Conservation (phyloP, 2,888 invertebrate species). For the Apeira syringaria region DNA sequence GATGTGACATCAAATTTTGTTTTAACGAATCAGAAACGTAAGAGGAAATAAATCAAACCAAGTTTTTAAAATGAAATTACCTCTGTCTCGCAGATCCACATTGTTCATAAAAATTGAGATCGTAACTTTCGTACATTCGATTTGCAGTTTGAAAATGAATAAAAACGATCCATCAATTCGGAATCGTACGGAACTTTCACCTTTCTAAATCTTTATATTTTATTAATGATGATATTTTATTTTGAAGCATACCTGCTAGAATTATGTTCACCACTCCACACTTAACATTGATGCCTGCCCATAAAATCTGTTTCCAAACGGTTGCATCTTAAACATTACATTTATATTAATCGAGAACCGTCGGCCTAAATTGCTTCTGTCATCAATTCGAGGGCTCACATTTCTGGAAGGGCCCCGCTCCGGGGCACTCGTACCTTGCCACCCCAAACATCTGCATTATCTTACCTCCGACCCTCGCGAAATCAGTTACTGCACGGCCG, state of each 20-base stretch:
- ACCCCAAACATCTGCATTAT: constrained; percentile 75
- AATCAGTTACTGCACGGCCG: constrained; percentile 72
- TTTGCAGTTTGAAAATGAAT: constrained; percentile 60
- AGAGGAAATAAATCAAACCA: no score
- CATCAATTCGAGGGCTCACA: constrained; percentile 58
- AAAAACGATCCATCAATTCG: constrained; percentile 77
- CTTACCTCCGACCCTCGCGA: constrained; percentile 73
- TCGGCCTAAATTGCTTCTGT: constrained; percentile 69
- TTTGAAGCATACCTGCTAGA: no score
- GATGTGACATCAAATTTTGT: no score
- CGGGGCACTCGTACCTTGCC: constrained; percentile 42
- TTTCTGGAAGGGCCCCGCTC: constrained; percentile 32
- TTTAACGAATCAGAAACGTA: no score
- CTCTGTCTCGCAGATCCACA: no score
- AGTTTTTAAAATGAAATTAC: no score
- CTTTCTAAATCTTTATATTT: no score
- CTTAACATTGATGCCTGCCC: constrained; percentile 17
- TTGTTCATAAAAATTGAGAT: constrained; percentile 70
- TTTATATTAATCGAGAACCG: constrained; percentile 76
- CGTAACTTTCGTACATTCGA: constrained; percentile 56
- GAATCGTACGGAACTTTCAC: constrained; percentile 63
- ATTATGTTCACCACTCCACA: not conserved
- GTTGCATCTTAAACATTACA: constrained; percentile 39
- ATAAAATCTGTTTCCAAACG: constrained; percentile 22
- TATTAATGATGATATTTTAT: no score